Evolutionary conservation across 30 jellyfish, hydroid and myxozoan species (phyloP).

Genomic region (Hydra vulgaris): DNA sequence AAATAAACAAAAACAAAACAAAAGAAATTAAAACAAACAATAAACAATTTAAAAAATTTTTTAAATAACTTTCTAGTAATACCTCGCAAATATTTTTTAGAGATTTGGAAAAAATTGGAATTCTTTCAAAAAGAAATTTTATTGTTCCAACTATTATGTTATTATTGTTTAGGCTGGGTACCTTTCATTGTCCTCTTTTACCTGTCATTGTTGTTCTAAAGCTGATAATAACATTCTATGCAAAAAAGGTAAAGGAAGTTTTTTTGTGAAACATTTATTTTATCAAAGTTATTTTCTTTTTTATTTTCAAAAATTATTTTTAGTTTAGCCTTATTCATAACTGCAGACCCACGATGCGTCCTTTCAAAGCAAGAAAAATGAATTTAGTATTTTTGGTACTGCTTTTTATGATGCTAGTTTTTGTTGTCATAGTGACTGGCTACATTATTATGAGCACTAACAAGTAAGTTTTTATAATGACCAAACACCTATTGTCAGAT

Average conservation of each 20-base stretch:
- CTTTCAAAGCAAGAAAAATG: constrained; percentile 86
- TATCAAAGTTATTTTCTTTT: too few species aligned
- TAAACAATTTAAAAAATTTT: too few species aligned
- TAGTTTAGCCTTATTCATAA: constrained; percentile 79
- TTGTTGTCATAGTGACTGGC: constrained; percentile 64
- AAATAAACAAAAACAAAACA: too few species aligned
- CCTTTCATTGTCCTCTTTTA: constrained; percentile 83
- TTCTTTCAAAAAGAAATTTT: too few species aligned
- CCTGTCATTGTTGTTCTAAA: constrained; percentile 73
- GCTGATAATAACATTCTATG: constrained; percentile 51
- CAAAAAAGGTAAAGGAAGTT: constrained; percentile 52
- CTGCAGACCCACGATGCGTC: constrained; percentile 89
- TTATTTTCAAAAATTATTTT: neutral
- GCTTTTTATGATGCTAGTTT: constrained; percentile 57
- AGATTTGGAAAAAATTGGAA: too few species aligned
- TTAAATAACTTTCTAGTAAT: too few species aligned
- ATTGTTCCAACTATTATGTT: neutral
- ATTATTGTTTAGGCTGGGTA: constrained; percentile 68
- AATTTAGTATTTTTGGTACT: constrained; percentile 46
- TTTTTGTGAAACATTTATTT: too few species aligned
- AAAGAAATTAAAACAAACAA: too few species aligned
- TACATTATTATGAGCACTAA: constrained; percentile 60
- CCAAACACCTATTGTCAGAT: neutral
- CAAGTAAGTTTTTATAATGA: constrained; percentile 31
- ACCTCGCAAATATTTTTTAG: too few species aligned